These are phyloP conservation scores for Cataglyphis livida DNA, from an alignment of 2,888 invertebrate species.

Conservation along the genomic window DNA sequence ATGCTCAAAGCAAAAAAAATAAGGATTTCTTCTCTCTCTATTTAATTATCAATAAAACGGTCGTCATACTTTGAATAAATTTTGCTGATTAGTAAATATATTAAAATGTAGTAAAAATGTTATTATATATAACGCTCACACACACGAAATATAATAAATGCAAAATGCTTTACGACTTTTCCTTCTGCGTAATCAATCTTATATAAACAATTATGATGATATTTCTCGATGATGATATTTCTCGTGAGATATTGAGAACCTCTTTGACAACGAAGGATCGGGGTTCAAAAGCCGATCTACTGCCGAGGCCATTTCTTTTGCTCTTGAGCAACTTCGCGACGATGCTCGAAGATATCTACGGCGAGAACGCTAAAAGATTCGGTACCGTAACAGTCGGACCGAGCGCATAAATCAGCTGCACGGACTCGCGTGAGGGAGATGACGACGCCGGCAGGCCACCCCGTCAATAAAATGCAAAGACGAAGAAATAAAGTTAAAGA, in stretches of 20 bases:
- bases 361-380: slow-evolving; percentile 53
- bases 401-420: slow-evolving; percentile 73
- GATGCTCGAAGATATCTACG: slow-evolving; percentile 64
- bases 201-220: slow-evolving; percentile 8
- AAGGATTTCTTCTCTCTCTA: neutral
- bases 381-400: slow-evolving; percentile 68
- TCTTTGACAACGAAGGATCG: slow-evolving; percentile 46
- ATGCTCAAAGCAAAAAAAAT: neutral
- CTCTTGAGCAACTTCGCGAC: slow-evolving; percentile 58
- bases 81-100: neutral
- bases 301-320: slow-evolving; percentile 48
- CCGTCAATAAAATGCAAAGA: slow-evolving; percentile 83
- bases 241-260: slow-evolving; percentile 33
- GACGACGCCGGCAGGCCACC: slow-evolving; percentile 67
- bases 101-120: neutral
- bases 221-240: neutral
- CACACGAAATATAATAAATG: neutral
- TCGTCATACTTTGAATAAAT: neutral
- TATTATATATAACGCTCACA: neutral
- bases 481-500: slow-evolving; percentile 79
- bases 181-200: neutral
- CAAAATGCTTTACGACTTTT: neutral
- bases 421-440: slow-evolving; percentile 67
- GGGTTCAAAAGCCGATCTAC: slow-evolving; percentile 49
- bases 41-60: neutral